Evolutionary conservation across 2,888 invertebrate genomes (phyloP).

Genomic region (Lycocerus yunnanus): DNA sequence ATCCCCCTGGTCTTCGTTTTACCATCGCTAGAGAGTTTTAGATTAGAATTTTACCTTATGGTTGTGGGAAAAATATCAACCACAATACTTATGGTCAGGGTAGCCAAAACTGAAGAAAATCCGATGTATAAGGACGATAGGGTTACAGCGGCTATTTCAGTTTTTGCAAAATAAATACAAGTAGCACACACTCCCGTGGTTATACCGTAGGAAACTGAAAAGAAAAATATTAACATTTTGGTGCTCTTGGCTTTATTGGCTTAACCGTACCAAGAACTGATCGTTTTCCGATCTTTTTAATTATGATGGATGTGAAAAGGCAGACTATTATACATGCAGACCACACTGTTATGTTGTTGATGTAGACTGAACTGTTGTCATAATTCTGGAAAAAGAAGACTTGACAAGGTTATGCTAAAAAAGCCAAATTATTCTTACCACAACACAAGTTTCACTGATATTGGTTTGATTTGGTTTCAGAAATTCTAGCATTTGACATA

Average conservation of each 20-base stretch:
- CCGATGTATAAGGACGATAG: slow-evolving; percentile 62
- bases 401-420: background rate
- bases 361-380: slow-evolving; percentile 59
- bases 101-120: slow-evolving; percentile 61
- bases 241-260: slow-evolving; percentile 32
- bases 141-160: slow-evolving; percentile 58
- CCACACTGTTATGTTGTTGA: slow-evolving; percentile 72
- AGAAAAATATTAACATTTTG: background rate
- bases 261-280: slow-evolving; percentile 57
- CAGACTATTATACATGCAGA: slow-evolving; percentile 66
- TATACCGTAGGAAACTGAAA: slow-evolving; percentile 32
- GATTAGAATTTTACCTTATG: slow-evolving; percentile 59
- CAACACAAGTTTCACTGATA: slow-evolving; percentile 28
- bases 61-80: slow-evolving; percentile 70
- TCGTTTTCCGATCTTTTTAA: slow-evolving; percentile 61
- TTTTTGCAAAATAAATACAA: slow-evolving; percentile 63
- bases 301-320: slow-evolving; percentile 61
- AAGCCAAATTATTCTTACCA: slow-evolving; percentile 27
- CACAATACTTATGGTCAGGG: slow-evolving; percentile 65
- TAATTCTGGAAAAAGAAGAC: slow-evolving; percentile 41
- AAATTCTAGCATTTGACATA: slow-evolving; percentile 61
- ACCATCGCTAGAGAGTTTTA: no score
- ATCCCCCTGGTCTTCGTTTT: no score
- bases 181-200: slow-evolving; percentile 59
- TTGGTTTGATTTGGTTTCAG: slow-evolving; percentile 36